Evolutionary conservation across 2,797 vertebrate genomes (phyloP), one percentile per base, ranked within the genome.

Genomic region (Sparidentex hasta): DNA sequence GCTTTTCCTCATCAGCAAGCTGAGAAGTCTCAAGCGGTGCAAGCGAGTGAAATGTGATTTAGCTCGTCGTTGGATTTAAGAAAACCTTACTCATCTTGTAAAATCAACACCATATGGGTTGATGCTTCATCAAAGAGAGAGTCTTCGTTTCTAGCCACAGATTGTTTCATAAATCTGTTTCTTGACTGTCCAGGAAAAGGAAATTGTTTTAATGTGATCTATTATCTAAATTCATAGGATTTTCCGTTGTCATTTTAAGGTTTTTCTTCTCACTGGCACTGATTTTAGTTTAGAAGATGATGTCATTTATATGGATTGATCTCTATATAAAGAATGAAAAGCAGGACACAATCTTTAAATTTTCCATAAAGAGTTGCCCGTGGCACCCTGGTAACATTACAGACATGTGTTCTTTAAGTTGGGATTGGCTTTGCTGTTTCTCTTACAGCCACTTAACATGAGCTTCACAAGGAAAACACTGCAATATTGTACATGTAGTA

Each of bases 151-250:
- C 41, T 51, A 84, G 29, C 14, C 23, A 20, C 17, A 68, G 74
- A 82, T 73, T 76, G 27, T 72, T 80, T 81, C 33, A 68, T 70
- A 21, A 51, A 84, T 76, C 29, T 79, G 72, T 74, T 76, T 67
- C 47, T 46, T 16, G 54, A 56, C n/a, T 29, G 29, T 50, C 70
- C 20, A 2, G 11, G 16, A 11, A 56, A 46, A 17, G 6, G 41
- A n/a, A 79, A 85, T 23, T 1, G 38, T 73, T 78, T 63, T 51
- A 69, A 78, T 55, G 57, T 0, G 0, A 7, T 59, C 51, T 21
- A 52, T 81, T 66, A 66, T 78, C 46, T 74, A 14, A 74, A 75
- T 71, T 71, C 47, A 48, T 27, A 11, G 21, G 23, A 61, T 71
- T 81, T 82, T 82, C 67, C 20, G 43, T 14, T 7, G 44, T 63